Conservation (phyloP, 30 jellyfish, hydroid and myxozoan species). For the Turritopsis rubra region DNA sequence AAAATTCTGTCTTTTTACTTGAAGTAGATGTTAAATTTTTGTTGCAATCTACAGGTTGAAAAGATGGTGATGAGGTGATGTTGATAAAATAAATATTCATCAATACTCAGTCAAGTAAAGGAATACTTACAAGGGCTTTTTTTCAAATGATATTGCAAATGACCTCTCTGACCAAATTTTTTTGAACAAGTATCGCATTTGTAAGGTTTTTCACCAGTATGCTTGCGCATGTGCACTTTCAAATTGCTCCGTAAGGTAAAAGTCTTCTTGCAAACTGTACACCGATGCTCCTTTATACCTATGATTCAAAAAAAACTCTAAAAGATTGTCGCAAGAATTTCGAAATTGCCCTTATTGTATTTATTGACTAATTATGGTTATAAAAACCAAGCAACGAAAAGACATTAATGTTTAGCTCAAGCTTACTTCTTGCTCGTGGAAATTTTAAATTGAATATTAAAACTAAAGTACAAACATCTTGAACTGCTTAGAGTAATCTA, state of each 20-base stretch:
- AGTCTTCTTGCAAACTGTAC: slow-evolving; percentile 77
- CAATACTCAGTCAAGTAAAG: too few relatives aligned
- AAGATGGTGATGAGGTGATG: not conserved
- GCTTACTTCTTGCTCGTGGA: too few relatives aligned
- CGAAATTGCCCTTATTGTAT: too few relatives aligned
- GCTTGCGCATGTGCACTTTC: slow-evolving; percentile 99
- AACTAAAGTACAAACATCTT: too few relatives aligned
- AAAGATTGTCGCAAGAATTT: too few relatives aligned
- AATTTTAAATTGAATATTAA: too few relatives aligned
- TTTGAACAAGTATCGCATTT: slow-evolving; percentile 75
- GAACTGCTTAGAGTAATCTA: too few relatives aligned
- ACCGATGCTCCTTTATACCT: slow-evolving; percentile 95
- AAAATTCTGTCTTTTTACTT: slow-evolving; percentile 22
- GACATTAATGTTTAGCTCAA: too few relatives aligned
- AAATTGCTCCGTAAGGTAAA: slow-evolving; percentile 91
- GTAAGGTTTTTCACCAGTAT: slow-evolving; percentile 98
- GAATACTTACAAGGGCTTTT: slow-evolving; percentile 66
- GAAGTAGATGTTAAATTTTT: not conserved
- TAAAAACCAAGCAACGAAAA: too few relatives aligned
- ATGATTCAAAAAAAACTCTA: not conserved
- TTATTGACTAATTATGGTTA: too few relatives aligned
- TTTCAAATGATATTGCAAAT: slow-evolving; percentile 84
- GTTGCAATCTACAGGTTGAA: not conserved
- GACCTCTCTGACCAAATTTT: slow-evolving; percentile 97
- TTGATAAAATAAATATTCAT: not conserved